Evolutionary conservation across 2,113 vertebrate genomes (phyloP), one percentile per base, ranked within the genome.

Genomic region (Reinhardtius hippoglossoides): DNA sequence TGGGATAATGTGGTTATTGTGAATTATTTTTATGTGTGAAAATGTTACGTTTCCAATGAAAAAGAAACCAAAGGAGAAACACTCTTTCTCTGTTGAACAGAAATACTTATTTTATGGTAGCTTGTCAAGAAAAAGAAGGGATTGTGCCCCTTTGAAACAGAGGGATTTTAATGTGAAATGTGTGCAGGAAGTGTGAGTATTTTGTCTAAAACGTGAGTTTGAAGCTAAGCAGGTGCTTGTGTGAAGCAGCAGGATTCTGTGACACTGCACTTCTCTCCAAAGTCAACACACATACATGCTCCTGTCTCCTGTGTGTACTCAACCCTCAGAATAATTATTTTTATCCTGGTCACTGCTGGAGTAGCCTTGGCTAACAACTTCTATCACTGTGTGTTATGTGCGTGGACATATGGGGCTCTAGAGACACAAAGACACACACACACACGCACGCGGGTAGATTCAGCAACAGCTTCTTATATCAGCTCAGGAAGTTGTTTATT

Each of bases 271-370:
- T 48, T 15, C n/a, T 59, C 37, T 60, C 60, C n/a, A 60, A 68
- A 42, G 9, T 60, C 37, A 27, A 62, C 74, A 56, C 23, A 68
- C 48, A 10, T 12, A 2, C 21, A 9, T 56, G 54, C 54, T 20
- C 54, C 54, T 24, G 18, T 14, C 54, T 24, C 50, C 20, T 54
- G 35, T 9, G 44, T 87, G 65, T 71, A 37, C 63, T 71, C 13
- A 61, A 4, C 69, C 52, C 58, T 71, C 67, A 76, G 40, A 18
- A 10, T 55, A 73, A 68, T 54, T 84, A 81, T 78, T 84, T 84
- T 68, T 72, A 71, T 64, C 74, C 21, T 55, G 60, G 42, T 60
- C 61, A 40, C 58, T 71, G 61, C 59, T 52, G 23, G 50, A 74
- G 31, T 35, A 71, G 37, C 42, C 23, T 52, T 15, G 31, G 59